phyloP scores from a whole-genome alignment of 64 coral and sea anemone species.

The Cladopsammia gracilis region DNA sequence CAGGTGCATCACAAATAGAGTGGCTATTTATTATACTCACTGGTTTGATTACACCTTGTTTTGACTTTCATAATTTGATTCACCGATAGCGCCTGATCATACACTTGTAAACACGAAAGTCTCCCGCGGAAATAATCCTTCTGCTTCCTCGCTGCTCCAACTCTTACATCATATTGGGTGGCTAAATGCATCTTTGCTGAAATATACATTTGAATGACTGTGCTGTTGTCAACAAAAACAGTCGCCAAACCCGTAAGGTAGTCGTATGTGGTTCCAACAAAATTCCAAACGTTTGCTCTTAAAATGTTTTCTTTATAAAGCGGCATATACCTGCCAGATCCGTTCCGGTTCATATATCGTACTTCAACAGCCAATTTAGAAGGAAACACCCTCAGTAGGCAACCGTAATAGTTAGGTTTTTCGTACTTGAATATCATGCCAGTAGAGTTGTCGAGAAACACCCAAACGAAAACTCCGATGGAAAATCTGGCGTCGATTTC shows the following conservation, averaged over 20 bases:
- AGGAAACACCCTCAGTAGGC: background rate
- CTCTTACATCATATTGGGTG: background rate
- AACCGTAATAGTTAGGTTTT: background rate
- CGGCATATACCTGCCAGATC: background rate
- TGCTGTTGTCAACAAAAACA: conserved; percentile 18
- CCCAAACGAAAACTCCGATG: conserved; percentile 12
- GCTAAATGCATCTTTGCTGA: background rate
- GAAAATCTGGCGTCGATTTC: background rate
- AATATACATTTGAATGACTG: background rate
- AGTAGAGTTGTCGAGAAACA: background rate
- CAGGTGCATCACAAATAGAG: background rate
- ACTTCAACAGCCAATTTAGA: background rate
- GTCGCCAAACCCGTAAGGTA: conserved; percentile 16
- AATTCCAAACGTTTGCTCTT: conserved; percentile 8
- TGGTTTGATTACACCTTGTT: conserved; percentile 24
- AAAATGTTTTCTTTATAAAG: background rate
- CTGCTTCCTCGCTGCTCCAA: background rate
- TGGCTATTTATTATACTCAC: background rate
- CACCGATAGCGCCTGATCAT: background rate
- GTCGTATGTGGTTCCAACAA: conserved; percentile 36
- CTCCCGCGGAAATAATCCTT: background rate
- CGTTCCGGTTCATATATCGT: background rate
- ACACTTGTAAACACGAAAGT: conserved; percentile 37
- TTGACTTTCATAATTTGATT: conserved; percentile 25
- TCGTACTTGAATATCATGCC: conserved; percentile 28